Percentiles rank a stretch among this genome's conserved stretches.
These are phyloP conservation scores for Novumbra hubbsi DNA, from an alignment of 2,797 vertebrate genomes.

Conservation along the genomic window DNA sequence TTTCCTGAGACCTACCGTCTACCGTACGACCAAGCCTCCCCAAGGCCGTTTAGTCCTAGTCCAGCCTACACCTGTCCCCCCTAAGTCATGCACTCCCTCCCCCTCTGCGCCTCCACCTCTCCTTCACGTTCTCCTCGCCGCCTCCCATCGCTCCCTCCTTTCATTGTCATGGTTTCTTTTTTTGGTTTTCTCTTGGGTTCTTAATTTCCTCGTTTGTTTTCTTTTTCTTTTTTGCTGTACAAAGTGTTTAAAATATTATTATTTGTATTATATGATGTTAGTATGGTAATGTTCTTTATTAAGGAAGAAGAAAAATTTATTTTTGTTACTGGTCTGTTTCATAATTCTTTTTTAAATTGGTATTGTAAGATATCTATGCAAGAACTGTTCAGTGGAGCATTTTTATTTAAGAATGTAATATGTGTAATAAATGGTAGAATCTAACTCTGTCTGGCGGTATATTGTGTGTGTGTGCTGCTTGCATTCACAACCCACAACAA, in stretches of 20 bases:
- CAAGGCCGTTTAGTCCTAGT: background rate
- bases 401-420: conserved; percentile 99
- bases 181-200: conserved; percentile 66
- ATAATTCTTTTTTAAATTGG: conserved; percentile 99
- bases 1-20: conserved; percentile 14
- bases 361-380: conserved; percentile 99
- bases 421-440: conserved; percentile 99
- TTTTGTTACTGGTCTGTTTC: conserved; percentile 99
- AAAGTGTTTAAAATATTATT: conserved; percentile 96
- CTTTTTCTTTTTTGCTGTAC: conserved; percentile 88
- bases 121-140: conserved; percentile 75
- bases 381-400: conserved; percentile 99
- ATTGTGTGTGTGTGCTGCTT: conserved; percentile 3
- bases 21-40: background rate
- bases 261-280: conserved; percentile 99
- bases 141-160: conserved; percentile 50
- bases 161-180: conserved; percentile 84
- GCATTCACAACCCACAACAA: conserved; percentile 44
- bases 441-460: conserved; percentile 83
- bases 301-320: conserved; percentile 99
- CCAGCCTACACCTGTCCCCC: conserved; percentile 7
- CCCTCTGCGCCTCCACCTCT: conserved; percentile 25
- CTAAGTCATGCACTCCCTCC: conserved; percentile 24
- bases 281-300: conserved; percentile 99
- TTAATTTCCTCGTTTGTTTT: conserved; percentile 51